A percentile compares a stretch with the other conserved stretches of the same genome.
Evolutionary conservation across 2,888 invertebrate genomes (phyloP).

Genomic region (Bimastos eiseni): DNA sequence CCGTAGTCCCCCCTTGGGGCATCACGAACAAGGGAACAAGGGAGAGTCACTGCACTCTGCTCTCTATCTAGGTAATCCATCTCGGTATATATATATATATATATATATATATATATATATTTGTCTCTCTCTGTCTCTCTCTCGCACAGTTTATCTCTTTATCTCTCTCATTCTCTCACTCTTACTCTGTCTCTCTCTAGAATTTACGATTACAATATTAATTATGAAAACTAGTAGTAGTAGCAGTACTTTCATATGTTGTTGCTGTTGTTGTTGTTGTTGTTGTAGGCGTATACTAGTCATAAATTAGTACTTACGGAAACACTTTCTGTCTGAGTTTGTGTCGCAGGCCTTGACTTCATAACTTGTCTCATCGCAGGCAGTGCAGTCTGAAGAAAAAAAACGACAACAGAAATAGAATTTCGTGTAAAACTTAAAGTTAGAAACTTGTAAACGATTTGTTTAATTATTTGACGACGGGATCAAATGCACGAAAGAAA

Average conservation of each 20-base stretch:
- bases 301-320: not conserved
- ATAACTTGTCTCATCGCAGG: not conserved
- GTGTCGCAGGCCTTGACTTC: not conserved
- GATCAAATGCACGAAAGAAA: not conserved
- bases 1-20: not conserved
- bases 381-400: not conserved
- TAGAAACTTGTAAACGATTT: too few species aligned
- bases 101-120: not conserved
- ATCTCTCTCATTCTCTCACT: not conserved
- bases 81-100: not conserved
- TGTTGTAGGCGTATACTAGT: too few species aligned
- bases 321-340: not conserved
- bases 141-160: not conserved
- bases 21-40: too few species aligned
- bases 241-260: not conserved
- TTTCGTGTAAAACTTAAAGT: too few species aligned
- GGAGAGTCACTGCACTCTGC: too few species aligned
- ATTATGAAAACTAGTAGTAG: too few species aligned
- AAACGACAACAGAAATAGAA: not conserved
- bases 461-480: too few species aligned
- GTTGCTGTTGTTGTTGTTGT: too few species aligned
- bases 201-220: too few species aligned
- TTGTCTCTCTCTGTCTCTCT: not conserved
- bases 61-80: not conserved
- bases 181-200: not conserved